Conservation (phyloP, 2,888 invertebrate genomes). For the Cephus spinipes region DNA sequence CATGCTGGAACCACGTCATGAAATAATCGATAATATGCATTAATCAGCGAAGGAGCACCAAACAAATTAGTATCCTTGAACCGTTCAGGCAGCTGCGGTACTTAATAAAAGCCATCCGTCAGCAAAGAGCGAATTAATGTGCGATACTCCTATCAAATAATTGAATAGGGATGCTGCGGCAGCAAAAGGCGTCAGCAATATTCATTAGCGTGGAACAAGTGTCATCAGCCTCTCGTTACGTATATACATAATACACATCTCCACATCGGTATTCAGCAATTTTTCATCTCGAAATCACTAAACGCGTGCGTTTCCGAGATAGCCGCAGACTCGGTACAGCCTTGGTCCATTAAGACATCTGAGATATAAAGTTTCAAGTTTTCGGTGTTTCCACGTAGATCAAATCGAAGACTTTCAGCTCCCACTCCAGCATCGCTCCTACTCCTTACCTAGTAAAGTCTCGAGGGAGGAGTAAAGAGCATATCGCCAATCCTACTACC, state of each 20-base stretch:
- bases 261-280: not conserved
- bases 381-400: not conserved
- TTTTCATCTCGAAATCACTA: not conserved
- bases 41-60: not conserved
- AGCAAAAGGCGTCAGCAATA: not conserved
- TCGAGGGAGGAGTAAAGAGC: not conserved
- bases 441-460: not conserved
- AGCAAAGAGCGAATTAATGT: not conserved
- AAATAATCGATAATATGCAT: not conserved
- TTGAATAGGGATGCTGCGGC: not conserved
- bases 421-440: not conserved
- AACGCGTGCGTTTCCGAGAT: not conserved
- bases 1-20: not conserved
- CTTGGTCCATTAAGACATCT: not conserved
- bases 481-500: not conserved
- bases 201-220: not conserved
- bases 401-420: not conserved
- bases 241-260: not conserved
- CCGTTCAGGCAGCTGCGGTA: not conserved
- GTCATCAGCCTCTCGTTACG: not conserved
- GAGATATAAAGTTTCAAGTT: not conserved
- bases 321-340: not conserved
- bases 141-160: not conserved
- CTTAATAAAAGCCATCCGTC: not conserved
- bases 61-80: not conserved